Conservation (phyloP, 2,888 invertebrate species). For the Blomia tropicalis region DNA sequence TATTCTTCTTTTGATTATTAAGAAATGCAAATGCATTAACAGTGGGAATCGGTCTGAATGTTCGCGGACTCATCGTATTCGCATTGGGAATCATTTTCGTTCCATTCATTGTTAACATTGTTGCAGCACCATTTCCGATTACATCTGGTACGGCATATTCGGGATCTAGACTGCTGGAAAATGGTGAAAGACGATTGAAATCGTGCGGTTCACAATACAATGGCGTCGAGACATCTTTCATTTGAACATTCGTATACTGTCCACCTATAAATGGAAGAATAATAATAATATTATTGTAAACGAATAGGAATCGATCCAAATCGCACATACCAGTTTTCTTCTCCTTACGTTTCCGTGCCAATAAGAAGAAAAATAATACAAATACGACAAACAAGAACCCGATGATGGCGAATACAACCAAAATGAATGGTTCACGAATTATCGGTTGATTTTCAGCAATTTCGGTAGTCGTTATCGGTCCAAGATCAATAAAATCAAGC, state of each 20-base stretch:
- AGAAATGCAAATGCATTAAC: neutral
- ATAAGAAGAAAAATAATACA: neutral
- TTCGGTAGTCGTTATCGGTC: neutral
- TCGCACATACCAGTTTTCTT: neutral
- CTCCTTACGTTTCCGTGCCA: constrained; percentile 14
- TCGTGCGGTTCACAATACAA: constrained; percentile 25
- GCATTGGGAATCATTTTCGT: neutral
- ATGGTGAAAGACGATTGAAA: constrained; percentile 4
- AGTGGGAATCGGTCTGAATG: neutral
- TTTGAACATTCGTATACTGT: constrained; percentile 9
- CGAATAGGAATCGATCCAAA: neutral
- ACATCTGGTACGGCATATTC: constrained; percentile 27
- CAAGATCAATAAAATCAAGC: constrained; percentile 8
- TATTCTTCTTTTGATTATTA: neutral
- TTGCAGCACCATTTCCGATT: constrained; percentile 8
- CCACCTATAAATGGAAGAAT: neutral
- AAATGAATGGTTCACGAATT: neutral
- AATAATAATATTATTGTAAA: neutral
- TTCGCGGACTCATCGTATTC: neutral
- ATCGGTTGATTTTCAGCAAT: neutral
- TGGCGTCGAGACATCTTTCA: constrained; percentile 18
- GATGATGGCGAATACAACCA: neutral
- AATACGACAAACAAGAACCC: neutral
- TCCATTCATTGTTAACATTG: neutral
- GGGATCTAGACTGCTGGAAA: neutral